Percentiles rank a stretch among this genome's conserved stretches.
These are phyloP conservation scores for Nomada fucata DNA, from an alignment of 2,888 invertebrate species.

Conservation along the genomic window DNA sequence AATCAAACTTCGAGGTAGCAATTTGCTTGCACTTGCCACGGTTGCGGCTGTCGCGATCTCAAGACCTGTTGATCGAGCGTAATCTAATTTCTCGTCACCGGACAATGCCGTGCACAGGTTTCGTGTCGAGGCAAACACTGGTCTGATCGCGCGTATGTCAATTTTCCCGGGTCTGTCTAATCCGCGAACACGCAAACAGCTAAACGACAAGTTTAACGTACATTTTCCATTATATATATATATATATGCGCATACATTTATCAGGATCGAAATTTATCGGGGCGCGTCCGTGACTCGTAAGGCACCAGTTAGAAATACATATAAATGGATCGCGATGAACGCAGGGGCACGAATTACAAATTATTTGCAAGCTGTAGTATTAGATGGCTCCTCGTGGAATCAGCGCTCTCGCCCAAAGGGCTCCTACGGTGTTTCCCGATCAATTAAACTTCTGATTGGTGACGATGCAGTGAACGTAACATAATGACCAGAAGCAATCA, in stretches of 20 bases:
- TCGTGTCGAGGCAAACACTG: conserved; percentile 34
- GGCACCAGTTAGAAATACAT: background rate
- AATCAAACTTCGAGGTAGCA: conserved; percentile 73
- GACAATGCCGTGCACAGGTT: conserved; percentile 64
- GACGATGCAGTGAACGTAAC: conserved; percentile 60
- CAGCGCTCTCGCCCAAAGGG: conserved; percentile 52
- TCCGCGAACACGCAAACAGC: conserved; percentile 40
- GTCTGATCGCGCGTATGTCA: conserved; percentile 52
- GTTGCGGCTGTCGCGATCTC: conserved; percentile 63
- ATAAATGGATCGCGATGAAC: conserved; percentile 45
- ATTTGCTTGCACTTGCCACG: conserved; percentile 72
- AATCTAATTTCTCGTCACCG: conserved; percentile 64
- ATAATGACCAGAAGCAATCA: conserved; percentile 63
- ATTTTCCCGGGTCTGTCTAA: conserved; percentile 55
- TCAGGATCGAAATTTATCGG: conserved; percentile 21
- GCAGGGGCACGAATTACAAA: conserved; percentile 31
- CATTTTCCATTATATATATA: conserved; percentile 23
- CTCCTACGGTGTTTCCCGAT: conserved; percentile 59
- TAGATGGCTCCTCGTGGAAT: conserved; percentile 8
- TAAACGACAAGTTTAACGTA: conserved; percentile 32
- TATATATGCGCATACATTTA: background rate
- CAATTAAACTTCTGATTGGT: conserved; percentile 74
- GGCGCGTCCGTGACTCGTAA: conserved; percentile 6
- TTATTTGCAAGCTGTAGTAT: conserved; percentile 17
- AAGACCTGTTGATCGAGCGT: conserved; percentile 73